These are phyloP conservation scores for Idaea biselata DNA, from an alignment of 2,888 invertebrate genomes.

Conservation along the genomic window DNA sequence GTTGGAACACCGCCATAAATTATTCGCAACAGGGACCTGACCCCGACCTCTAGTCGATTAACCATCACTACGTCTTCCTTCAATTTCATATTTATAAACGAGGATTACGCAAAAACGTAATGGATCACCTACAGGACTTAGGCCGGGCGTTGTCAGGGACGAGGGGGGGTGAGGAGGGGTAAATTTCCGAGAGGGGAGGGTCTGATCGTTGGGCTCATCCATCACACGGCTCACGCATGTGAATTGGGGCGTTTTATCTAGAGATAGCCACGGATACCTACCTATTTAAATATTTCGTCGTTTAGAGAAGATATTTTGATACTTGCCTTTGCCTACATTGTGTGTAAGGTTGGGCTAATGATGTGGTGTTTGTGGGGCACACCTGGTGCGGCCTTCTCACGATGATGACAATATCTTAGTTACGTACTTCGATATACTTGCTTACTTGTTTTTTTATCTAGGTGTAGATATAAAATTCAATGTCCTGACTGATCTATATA, in stretches of 20 bases:
- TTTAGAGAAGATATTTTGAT: constrained; percentile 49
- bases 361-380: background rate
- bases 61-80: constrained; percentile 78
- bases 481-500: too few relatives aligned
- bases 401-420: background rate
- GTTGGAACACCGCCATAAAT: constrained; percentile 64
- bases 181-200: constrained; percentile 77
- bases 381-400: background rate
- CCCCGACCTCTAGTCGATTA: constrained; percentile 80
- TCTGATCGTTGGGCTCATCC: constrained; percentile 79
- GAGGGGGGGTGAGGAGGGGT: constrained; percentile 55
- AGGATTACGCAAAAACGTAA: constrained; percentile 81
- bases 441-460: too few relatives aligned
- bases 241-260: constrained; percentile 79
- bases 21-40: constrained; percentile 61
- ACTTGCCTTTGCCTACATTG: background rate
- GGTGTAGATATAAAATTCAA: too few relatives aligned
- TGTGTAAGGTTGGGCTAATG: constrained; percentile 1
- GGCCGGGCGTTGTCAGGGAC: constrained; percentile 48
- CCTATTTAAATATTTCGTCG: constrained; percentile 79
- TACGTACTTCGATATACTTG: too few relatives aligned
- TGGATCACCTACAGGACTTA: constrained; percentile 79
- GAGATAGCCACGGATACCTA: constrained; percentile 73
- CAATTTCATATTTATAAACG: constrained; percentile 81
- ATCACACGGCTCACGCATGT: constrained; percentile 79